These are phyloP conservation scores for Melieria crassipennis DNA, from an alignment of 2,888 invertebrate species.

Conservation along the genomic window DNA sequence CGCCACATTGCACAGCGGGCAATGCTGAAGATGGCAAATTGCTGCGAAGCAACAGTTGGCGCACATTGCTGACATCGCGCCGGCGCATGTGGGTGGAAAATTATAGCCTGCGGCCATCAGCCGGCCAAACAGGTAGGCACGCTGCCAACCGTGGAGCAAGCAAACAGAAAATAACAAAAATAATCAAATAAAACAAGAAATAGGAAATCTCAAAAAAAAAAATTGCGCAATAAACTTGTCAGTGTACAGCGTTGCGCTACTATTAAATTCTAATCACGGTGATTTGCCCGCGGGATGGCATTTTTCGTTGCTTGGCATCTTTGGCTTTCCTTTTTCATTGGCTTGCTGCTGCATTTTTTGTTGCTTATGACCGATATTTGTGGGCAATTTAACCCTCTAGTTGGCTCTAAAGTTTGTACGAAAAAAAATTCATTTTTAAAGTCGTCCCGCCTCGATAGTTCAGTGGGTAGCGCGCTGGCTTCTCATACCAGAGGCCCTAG, in stretches of 20 bases:
- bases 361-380: too few species aligned
- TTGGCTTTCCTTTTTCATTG: too few species aligned
- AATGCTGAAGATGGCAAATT: conserved; percentile 1
- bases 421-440: too few species aligned
- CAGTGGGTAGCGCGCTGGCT: too few species aligned
- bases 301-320: neutral
- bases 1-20: neutral
- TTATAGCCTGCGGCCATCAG: conserved; percentile 17
- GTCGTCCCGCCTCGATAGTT: too few species aligned
- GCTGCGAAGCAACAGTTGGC: neutral
- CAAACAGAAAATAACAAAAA: neutral
- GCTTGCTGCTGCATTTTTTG: too few species aligned
- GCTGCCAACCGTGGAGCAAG: neutral
- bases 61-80: conserved; percentile 11
- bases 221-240: neutral
- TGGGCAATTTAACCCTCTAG: too few species aligned
- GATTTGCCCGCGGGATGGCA: conserved; percentile 20
- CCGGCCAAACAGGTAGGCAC: neutral
- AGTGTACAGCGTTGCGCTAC: neutral
- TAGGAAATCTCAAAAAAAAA: neutral
- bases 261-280: conserved; percentile 24
- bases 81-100: conserved; percentile 25
- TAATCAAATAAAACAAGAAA: neutral
- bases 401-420: too few species aligned
- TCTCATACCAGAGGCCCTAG: too few species aligned